These are phyloP conservation scores for Trissolcus japonicus DNA, from an alignment of 2,888 invertebrate genomes.

Conservation along the genomic window DNA sequence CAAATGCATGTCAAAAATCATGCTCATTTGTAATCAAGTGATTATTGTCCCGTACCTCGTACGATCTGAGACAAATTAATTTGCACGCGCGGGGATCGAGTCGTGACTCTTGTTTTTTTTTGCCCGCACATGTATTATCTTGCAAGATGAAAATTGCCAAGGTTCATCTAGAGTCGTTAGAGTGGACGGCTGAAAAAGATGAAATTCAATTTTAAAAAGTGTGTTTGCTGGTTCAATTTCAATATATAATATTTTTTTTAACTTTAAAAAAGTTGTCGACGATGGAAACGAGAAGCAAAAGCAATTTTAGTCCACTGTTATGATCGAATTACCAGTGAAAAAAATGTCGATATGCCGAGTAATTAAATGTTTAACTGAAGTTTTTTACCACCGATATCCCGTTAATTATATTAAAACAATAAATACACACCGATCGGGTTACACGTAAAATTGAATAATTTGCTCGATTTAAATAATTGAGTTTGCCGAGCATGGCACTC, in stretches of 20 bases:
- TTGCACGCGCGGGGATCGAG: neutral
- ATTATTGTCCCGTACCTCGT: neutral
- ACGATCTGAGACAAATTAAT: constrained; percentile 10
- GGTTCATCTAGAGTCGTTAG: no score
- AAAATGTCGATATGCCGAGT: no score
- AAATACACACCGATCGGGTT: neutral
- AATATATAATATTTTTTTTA: no score
- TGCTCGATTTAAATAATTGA: constrained; percentile 29
- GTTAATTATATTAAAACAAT: constrained; percentile 16
- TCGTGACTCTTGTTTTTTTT: neutral
- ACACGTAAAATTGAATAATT: constrained; percentile 18
- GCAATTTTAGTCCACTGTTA: no score
- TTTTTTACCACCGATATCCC: neutral
- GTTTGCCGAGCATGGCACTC: constrained; percentile 12
- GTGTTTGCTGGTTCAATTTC: no score
- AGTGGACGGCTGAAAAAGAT: no score
- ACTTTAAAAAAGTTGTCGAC: no score
- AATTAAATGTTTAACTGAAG: neutral
- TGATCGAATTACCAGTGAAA: no score
- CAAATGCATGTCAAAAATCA: constrained; percentile 5
- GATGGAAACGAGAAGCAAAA: no score
- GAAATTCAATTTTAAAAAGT: no score
- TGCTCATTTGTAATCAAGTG: constrained; percentile 13
- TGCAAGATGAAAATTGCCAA: neutral
- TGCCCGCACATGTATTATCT: neutral